phyloP scores from a whole-genome alignment of 2,888 invertebrate genomes.

The Norana najaformis region DNA sequence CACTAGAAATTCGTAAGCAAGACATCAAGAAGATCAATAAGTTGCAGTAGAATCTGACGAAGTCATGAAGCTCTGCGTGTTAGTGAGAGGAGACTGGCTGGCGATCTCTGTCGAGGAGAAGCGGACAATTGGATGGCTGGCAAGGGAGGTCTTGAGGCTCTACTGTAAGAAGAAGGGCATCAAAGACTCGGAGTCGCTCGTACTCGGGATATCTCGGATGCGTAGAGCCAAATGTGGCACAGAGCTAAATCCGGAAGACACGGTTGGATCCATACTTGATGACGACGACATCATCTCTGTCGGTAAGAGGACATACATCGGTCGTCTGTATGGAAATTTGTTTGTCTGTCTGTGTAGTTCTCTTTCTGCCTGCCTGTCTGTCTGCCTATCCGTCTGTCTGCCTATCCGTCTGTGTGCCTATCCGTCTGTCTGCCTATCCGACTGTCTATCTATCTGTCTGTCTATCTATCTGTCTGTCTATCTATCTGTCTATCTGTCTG shows the following conservation, averaged over 20 bases:
- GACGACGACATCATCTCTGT: conserved; percentile 70
- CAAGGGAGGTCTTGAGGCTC: conserved; percentile 63
- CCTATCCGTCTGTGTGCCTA: too few species aligned
- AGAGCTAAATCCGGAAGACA: conserved; percentile 68
- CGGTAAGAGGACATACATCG: conserved; percentile 62
- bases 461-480: too few species aligned
- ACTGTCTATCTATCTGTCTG: too few species aligned
- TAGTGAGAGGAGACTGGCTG: conserved; percentile 68
- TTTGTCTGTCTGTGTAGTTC: too few species aligned
- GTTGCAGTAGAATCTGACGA: neutral
- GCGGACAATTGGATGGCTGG: conserved; percentile 66
- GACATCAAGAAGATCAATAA: neutral
- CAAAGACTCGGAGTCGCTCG: conserved; percentile 27
- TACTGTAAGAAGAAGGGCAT: conserved; percentile 40
- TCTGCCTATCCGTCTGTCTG: too few species aligned
- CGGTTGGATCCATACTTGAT: conserved; percentile 67
- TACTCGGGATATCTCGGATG: conserved; percentile 49
- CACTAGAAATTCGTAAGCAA: neutral
- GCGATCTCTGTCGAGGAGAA: conserved; percentile 67
- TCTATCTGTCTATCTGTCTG: too few species aligned
- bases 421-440: too few species aligned
- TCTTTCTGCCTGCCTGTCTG: too few species aligned
- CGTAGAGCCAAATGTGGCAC: conserved; percentile 69
- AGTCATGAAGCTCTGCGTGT: conserved; percentile 67
- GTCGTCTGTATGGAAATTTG: too few species aligned